Base-by-base conservation (phyloP, 1,140 invertebrate species). In the Radopholus similis region DNA sequence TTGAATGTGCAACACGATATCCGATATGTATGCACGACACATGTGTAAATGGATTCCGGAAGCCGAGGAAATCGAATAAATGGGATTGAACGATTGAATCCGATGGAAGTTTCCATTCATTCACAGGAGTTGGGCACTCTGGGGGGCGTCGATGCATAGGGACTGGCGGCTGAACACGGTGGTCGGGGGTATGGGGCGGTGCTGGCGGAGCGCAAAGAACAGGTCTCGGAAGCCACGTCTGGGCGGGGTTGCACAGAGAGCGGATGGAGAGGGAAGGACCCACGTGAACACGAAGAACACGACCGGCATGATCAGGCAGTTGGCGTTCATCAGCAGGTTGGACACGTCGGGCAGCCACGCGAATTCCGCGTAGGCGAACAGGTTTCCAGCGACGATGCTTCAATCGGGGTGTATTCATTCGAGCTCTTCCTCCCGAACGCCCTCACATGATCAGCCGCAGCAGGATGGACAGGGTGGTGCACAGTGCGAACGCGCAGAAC, bases 171-270 rank as follows among this genome's bases (percentile, higher is more conserved):
- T n/a, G n/a, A n/a, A n/a, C n/a, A n/a, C n/a, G 59, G 44, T 67
- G 57, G 4, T 23, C 34, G 8, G 65, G 6, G 57, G 18, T 21
- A n/a, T 56, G 35, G 47, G 71, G 49, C 35, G 54, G 23, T 49
- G n/a, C n/a, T 76, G 58, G n/a, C 71, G 72, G n/a, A 73, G 49
- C 40, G 75, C 72, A 71, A 73, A 73, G 59, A 73, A 73, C 13
- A 73, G 44, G 58, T 73, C 72, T 8, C 60, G 55, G 47, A 73
- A 73, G 28, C 65, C 72, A 9, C 72, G 64, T n/a, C 54, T 55
- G 2, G n/a, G 3, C 26, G 26, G 6, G 18, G 18, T n/a, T 44
- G 15, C 15, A n/a, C 18, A n/a, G 1, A 4, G 4, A 47, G 23
- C 23, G 18, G 23, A 47, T 21, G 26, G 26, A 47, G 18, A 4